Percentiles rank a stretch among this genome's conserved stretches.
Evolutionary conservation across 2,888 invertebrate genomes (phyloP).

Genomic region (Reticulitermes lucifugus): DNA sequence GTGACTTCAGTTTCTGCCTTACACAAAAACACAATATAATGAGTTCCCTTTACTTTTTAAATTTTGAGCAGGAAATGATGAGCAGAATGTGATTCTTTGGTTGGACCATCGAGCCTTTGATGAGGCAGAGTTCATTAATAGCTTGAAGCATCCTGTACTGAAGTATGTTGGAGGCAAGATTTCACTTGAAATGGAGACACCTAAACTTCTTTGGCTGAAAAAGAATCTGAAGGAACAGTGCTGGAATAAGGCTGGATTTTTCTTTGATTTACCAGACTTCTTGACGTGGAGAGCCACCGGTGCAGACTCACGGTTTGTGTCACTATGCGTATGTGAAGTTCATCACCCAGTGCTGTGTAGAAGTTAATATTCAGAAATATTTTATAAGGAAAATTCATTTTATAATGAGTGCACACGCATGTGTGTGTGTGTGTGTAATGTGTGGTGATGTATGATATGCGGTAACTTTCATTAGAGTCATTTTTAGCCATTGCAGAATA

Average conservation of each 20-base stretch:
- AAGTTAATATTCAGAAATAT: too few relatives aligned
- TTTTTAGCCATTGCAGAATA: too few relatives aligned
- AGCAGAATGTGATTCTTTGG: constrained; percentile 91
- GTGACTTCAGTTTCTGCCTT: too few relatives aligned
- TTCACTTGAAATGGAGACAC: constrained; percentile 96
- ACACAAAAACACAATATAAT: too few relatives aligned
- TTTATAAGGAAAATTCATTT: too few relatives aligned
- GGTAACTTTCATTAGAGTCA: too few relatives aligned
- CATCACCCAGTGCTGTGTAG: too few relatives aligned
- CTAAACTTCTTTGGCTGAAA: constrained; percentile 95
- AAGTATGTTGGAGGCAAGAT: constrained; percentile 92
- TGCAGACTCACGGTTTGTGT: constrained; percentile 70
- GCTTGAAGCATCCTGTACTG: constrained; percentile 78
- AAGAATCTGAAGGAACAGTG: constrained; percentile 71
- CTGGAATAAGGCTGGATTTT: constrained; percentile 79
- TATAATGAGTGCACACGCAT: too few relatives aligned
- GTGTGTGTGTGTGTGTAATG: too few relatives aligned
- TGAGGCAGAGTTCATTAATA: constrained; percentile 86
- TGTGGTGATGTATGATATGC: too few relatives aligned
- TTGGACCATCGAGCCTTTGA: constrained; percentile 89
- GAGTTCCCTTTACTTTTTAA: too few relatives aligned
- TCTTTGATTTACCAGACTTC: constrained; percentile 94
- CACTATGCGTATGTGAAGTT: too few relatives aligned
- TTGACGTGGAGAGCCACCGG: constrained; percentile 93
- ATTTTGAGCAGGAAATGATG: constrained; percentile 67